Conservation (phyloP, 1,140 invertebrate species). For the Euglossa dilemma region DNA sequence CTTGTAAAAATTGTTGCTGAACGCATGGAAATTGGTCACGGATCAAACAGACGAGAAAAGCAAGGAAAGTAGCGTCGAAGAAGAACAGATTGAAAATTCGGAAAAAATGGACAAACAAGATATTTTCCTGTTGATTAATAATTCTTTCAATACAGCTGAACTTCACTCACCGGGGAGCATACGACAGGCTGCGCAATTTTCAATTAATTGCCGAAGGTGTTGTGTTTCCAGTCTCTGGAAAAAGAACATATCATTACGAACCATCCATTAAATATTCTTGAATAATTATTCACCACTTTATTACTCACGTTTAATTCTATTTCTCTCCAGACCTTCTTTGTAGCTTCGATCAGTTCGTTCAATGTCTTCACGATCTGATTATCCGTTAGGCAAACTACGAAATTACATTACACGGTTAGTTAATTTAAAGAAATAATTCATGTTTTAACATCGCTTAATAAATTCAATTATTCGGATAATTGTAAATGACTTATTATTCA, state of each 20-base stretch:
- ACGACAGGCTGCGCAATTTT: slow-evolving; percentile 89
- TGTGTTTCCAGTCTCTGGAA: slow-evolving; percentile 88
- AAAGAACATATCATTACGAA: background rate
- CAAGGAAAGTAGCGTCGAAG: no score
- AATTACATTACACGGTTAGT: slow-evolving; percentile 7
- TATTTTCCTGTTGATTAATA: slow-evolving; percentile 33
- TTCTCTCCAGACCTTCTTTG: slow-evolving; percentile 83
- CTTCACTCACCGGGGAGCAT: slow-evolving; percentile 72
- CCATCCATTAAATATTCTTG: background rate
- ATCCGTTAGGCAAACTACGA: slow-evolving; percentile 83
- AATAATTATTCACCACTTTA: background rate
- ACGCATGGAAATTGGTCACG: no score
- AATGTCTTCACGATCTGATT: slow-evolving; percentile 86
- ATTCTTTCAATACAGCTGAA: slow-evolving; percentile 57
- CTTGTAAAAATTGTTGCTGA: background rate
- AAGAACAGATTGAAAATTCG: no score
- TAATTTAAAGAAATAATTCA: no score
- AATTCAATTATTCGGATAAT: no score
- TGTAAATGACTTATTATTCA: no score
- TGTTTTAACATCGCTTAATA: no score
- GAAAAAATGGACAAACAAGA: slow-evolving; percentile 4
- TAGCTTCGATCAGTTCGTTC: slow-evolving; percentile 88
- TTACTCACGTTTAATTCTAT: slow-evolving; percentile 68
- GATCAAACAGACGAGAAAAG: background rate
- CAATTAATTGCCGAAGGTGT: slow-evolving; percentile 87